phyloP scores from a whole-genome alignment of 37 sponge, comb jelly and placozoan genomes.

The Diacarnus erythraeanus region DNA sequence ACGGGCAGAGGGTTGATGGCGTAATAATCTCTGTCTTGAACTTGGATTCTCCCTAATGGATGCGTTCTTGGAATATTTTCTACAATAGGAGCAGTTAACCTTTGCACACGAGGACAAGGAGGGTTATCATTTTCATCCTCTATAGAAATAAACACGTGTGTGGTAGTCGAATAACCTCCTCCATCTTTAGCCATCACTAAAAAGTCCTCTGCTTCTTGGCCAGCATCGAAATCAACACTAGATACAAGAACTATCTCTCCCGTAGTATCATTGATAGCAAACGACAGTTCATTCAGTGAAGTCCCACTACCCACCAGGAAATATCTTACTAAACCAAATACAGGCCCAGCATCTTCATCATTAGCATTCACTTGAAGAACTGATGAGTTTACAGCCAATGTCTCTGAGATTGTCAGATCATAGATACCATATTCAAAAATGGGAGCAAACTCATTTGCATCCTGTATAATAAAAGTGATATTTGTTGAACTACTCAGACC shows the following conservation, averaged over 20 bases:
- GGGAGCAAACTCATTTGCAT: constrained; percentile 58
- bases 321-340: constrained; percentile 26
- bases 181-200: constrained; percentile 42
- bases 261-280: constrained; percentile 20
- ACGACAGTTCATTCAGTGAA: constrained; percentile 18
- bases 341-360: constrained; percentile 47
- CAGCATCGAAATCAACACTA: constrained; percentile 41
- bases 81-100: constrained; percentile 8
- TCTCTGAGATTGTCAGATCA: constrained; percentile 20
- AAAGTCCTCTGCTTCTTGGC: constrained; percentile 37
- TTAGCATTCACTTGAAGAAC: constrained; percentile 39
- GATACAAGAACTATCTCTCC: constrained; percentile 18
- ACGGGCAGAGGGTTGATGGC: constrained; percentile 20
- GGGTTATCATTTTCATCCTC: constrained; percentile 72
- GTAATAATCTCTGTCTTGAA: constrained; percentile 16
- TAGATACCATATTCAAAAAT: constrained; percentile 16
- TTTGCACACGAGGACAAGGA: constrained; percentile 25
- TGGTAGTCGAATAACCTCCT: constrained; percentile 10
- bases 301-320: not conserved
- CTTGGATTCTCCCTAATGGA: constrained; percentile 22
- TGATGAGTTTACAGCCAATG: constrained; percentile 11
- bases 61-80: constrained; percentile 6
- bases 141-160: constrained; percentile 33
- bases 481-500: constrained; percentile 21
- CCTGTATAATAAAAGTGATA: constrained; percentile 36